These are phyloP conservation scores for Sitophilus oryzae DNA, from an alignment of 1,140 invertebrate genomes.

Conservation along the genomic window DNA sequence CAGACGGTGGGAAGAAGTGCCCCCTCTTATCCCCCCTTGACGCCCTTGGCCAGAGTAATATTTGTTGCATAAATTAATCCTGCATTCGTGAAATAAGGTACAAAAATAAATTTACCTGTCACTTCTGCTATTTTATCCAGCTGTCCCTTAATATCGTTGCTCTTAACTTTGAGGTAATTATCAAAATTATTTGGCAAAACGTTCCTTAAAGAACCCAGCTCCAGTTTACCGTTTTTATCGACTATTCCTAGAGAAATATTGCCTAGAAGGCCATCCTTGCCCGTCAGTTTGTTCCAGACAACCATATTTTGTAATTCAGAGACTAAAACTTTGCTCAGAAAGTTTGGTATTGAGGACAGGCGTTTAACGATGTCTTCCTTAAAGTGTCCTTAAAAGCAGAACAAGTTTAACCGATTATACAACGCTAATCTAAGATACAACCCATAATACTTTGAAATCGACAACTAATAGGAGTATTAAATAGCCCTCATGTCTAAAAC, in stretches of 20 bases:
- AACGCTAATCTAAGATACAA: too few species aligned
- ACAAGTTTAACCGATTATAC: neutral
- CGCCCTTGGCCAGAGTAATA: too few species aligned
- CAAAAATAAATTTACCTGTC: too few species aligned
- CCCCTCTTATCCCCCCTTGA: too few species aligned
- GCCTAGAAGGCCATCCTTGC: slow-evolving; percentile 1
- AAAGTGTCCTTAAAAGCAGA: slow-evolving; percentile 45
- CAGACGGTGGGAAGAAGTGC: too few species aligned
- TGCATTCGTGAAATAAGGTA: too few species aligned
- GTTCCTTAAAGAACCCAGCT: neutral
- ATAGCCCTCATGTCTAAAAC: too few species aligned
- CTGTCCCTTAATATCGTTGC: slow-evolving; percentile 41
- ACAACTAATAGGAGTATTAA: too few species aligned
- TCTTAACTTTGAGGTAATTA: slow-evolving; percentile 35
- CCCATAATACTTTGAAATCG: too few species aligned
- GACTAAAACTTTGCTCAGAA: slow-evolving; percentile 51
- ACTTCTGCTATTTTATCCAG: slow-evolving; percentile 41
- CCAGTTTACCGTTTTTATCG: neutral
- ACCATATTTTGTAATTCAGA: slow-evolving; percentile 39
- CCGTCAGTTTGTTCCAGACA: slow-evolving; percentile 13
- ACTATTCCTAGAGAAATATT: slow-evolving; percentile 3
- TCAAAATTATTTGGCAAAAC: slow-evolving; percentile 31
- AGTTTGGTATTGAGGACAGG: slow-evolving; percentile 48
- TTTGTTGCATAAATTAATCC: too few species aligned
- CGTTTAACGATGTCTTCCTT: slow-evolving; percentile 47